phyloP scores from a whole-genome alignment of 2,888 invertebrate genomes.

The Andrena camellia region DNA sequence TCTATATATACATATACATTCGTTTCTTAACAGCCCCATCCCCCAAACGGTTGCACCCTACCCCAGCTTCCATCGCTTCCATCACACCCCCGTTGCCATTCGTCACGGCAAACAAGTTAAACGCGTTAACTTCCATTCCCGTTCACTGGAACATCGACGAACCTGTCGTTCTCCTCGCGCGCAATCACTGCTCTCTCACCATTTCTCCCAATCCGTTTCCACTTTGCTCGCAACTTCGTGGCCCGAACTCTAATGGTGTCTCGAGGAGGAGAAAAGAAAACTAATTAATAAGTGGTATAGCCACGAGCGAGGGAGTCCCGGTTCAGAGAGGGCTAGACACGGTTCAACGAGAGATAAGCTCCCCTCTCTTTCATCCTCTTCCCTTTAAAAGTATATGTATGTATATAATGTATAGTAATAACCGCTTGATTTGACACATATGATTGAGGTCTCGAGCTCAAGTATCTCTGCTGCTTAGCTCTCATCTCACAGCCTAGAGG shows the following conservation, averaged over 20 bases:
- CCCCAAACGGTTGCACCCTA: slow-evolving; percentile 17
- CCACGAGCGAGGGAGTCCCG: slow-evolving; percentile 31
- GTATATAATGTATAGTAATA: slow-evolving; percentile 44
- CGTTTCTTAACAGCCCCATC: slow-evolving; percentile 56
- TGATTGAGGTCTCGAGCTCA: slow-evolving; percentile 84
- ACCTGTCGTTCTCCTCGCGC: background rate
- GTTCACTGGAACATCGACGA: background rate
- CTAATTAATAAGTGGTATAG: slow-evolving; percentile 29
- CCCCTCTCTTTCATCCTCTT: background rate
- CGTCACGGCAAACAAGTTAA: background rate
- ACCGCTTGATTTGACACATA: slow-evolving; percentile 84
- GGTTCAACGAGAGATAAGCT: slow-evolving; percentile 72
- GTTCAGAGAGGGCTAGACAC: slow-evolving; percentile 17
- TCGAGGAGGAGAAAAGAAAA: slow-evolving; percentile 38
- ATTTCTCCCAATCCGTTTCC: background rate
- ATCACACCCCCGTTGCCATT: slow-evolving; percentile 3
- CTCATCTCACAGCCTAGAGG: slow-evolving; percentile 84
- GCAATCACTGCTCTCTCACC: background rate
- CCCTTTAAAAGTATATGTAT: slow-evolving; percentile 44
- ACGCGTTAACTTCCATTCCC: background rate
- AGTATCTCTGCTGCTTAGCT: slow-evolving; percentile 82
- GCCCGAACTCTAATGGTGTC: slow-evolving; percentile 49
- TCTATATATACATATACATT: slow-evolving; percentile 63
- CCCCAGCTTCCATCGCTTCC: background rate
- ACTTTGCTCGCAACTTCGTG: slow-evolving; percentile 13